Evolutionary conservation across 2,888 invertebrate genomes (phyloP).

Genomic region (Amiota communis): DNA sequence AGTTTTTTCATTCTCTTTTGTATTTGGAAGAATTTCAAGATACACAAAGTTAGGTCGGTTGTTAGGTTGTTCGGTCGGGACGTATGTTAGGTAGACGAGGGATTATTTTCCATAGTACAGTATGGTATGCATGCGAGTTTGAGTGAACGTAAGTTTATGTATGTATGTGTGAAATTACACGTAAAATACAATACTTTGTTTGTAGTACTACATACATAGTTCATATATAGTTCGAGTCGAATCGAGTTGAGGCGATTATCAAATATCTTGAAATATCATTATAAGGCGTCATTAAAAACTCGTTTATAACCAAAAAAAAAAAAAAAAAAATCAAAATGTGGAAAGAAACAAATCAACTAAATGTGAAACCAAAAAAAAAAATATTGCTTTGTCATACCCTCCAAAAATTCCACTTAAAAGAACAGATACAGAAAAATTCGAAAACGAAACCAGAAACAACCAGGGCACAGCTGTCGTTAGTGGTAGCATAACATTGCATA

Average conservation of each 20-base stretch:
- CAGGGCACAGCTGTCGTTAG: slow-evolving; percentile 23
- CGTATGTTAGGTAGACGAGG: neutral
- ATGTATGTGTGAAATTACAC: too few relatives aligned
- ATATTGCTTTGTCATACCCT: slow-evolving; percentile 10
- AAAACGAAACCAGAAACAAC: slow-evolving; percentile 1
- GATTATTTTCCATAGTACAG: neutral
- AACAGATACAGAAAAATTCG: too few relatives aligned
- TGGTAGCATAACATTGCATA: neutral
- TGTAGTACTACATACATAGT: too few relatives aligned
- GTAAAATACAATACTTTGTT: too few relatives aligned
- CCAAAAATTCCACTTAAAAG: neutral
- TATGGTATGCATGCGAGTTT: neutral
- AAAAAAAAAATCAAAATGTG: neutral
- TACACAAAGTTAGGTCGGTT: neutral
- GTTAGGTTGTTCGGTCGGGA: too few relatives aligned
- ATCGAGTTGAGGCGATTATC: too few relatives aligned
- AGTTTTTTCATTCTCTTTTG: slow-evolving; percentile 1
- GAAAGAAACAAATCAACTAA: neutral
- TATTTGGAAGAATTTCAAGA: slow-evolving; percentile 9
- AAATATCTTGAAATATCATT: neutral
- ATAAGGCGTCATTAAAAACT: slow-evolving; percentile 13
- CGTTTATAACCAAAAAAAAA: slow-evolving; percentile 6
- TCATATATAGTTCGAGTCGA: too few relatives aligned
- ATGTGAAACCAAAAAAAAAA: neutral
- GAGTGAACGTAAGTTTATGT: too few relatives aligned